Evolutionary conservation across 2,797 vertebrate genomes (phyloP), one percentile per base, ranked within the genome.

Genomic region (Meriones psammophilus): DNA sequence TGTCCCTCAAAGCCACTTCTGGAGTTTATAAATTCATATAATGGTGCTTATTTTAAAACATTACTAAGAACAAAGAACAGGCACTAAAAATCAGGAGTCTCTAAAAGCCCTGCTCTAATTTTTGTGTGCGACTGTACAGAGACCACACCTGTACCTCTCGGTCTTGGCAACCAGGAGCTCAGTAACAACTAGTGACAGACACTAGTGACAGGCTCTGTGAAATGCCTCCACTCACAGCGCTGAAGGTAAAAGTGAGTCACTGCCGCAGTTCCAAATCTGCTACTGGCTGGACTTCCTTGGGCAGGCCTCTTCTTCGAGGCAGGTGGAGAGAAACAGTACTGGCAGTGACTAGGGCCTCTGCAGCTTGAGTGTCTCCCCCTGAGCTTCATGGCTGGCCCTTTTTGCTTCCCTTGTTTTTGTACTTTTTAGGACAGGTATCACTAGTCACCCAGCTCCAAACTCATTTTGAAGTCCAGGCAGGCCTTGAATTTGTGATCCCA

Each of bases 11-110:
- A 20, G 64, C 42, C 80, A 92, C 30, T 83, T 33, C 26, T 78
- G 20, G 36, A 71, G 56, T 90, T 94, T 71, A 94, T 66, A 83
- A 90, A 95, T 92, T 46, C 30, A 83, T 8, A 64, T 50, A 90
- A 95, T 58, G 71, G 36, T 64, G n/a, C 58, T 46, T 92, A 94
- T 50, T 50, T 50, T 50, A 93, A 77, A 83, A 64, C 9, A 74
- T 13, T 71, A 14, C 76, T 64, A 83, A 71, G 77, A 91, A 93
- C 87, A 88, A 94, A 91, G n/a, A 93, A 36, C n/a, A 78, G 36
- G 56, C 83, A 88, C 76, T 96, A 78, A 96, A 94, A 94, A 62
- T 78, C 28, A 81, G 36, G 18, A 94, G 66, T 36, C 64, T 86
- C 39, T 94, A n/a, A 17, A 1, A 50, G 10, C 69, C 92, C 36